phyloP scores from a whole-genome alignment of 2,888 invertebrate genomes.

The Andrena camellia region DNA sequence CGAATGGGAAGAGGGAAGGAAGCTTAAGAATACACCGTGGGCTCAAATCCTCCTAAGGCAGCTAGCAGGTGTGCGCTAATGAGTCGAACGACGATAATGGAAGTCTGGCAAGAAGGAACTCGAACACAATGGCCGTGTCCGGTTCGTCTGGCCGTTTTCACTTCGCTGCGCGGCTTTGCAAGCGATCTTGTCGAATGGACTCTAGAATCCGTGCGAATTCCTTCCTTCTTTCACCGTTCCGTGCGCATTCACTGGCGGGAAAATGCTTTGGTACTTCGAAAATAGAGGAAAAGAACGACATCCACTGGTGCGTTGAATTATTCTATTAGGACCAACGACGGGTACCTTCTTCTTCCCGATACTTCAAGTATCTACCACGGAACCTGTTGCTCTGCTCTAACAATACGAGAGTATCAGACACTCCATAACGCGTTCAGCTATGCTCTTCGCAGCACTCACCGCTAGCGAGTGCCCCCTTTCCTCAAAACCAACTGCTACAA shows the following conservation, averaged over 20 bases:
- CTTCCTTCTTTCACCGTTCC: not conserved
- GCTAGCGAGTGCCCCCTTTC: too few species aligned
- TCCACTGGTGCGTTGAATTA: too few species aligned
- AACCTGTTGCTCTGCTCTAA: too few species aligned
- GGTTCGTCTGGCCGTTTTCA: slow-evolving; percentile 29
- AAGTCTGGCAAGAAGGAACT: slow-evolving; percentile 48
- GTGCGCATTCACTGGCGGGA: not conserved
- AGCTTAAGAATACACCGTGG: not conserved
- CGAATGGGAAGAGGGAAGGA: slow-evolving; percentile 9
- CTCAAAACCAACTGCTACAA: too few species aligned
- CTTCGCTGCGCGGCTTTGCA: slow-evolving; percentile 19
- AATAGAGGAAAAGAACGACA: not conserved
- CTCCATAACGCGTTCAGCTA: too few species aligned
- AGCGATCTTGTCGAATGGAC: not conserved
- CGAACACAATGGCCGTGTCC: slow-evolving; percentile 60
- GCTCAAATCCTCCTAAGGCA: slow-evolving; percentile 51
- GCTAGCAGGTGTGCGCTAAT: slow-evolving; percentile 73
- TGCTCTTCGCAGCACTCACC: too few species aligned
- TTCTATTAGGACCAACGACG: too few species aligned
- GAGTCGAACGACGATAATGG: slow-evolving; percentile 74
- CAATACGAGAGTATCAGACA: too few species aligned
- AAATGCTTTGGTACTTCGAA: not conserved
- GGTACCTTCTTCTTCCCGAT: not conserved
- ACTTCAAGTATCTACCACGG: not conserved
- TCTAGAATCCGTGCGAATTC: not conserved